phyloP scores from a whole-genome alignment of 2,888 invertebrate genomes.

The Saturnia japonica region DNA sequence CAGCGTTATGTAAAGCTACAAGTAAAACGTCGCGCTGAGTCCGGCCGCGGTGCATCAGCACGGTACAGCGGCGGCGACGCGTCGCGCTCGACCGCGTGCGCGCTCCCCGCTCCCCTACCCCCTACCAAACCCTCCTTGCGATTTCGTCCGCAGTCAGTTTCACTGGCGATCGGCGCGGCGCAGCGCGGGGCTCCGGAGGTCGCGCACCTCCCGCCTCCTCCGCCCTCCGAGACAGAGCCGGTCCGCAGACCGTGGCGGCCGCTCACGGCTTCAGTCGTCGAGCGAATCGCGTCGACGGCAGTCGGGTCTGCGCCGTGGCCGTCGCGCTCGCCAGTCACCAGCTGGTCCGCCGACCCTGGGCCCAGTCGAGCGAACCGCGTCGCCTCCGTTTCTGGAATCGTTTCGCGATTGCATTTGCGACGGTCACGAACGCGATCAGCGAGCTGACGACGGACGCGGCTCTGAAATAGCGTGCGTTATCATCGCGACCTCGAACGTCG shows the following conservation, averaged over 20 bases:
- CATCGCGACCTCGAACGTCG: conserved; percentile 76
- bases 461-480: conserved; percentile 78
- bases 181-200: conserved; percentile 71
- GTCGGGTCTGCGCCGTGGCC: conserved; percentile 35
- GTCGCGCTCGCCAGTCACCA: conserved; percentile 39
- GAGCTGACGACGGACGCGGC: conserved; percentile 60
- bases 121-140: conserved; percentile 50
- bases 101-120: conserved; percentile 44
- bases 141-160: conserved; percentile 64
- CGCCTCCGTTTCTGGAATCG: conserved; percentile 18
- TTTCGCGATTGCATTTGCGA: conserved; percentile 67
- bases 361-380: conserved; percentile 44
- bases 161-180: conserved; percentile 59
- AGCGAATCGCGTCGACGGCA: conserved; percentile 74
- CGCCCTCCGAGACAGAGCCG: conserved; percentile 57
- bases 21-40: conserved; percentile 59
- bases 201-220: conserved; percentile 70
- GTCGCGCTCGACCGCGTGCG: conserved; percentile 77
- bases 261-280: conserved; percentile 67
- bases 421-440: conserved; percentile 57
- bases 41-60: conserved; percentile 59
- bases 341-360: conserved; percentile 40
- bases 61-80: conserved; percentile 60
- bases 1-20: conserved; percentile 76
- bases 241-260: conserved; percentile 40